Conservation (phyloP, 2,888 invertebrate species). For the Torymus aiolomorphi region DNA sequence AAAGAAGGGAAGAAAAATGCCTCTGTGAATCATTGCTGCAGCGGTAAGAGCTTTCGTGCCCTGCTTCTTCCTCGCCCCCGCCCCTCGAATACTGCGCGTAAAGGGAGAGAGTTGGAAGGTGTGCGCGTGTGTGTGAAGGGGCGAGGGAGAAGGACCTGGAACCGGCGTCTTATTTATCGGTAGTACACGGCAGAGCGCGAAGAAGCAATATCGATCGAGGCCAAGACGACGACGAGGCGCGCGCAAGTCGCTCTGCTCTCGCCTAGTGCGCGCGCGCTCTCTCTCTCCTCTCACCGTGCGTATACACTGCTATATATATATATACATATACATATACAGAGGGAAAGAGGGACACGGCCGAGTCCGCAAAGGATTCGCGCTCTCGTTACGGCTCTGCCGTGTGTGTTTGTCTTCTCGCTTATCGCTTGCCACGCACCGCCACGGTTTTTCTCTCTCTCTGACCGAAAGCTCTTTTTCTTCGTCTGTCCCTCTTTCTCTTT, state of each 20-base stretch:
- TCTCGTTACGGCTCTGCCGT: no score
- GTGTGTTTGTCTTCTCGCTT: no score
- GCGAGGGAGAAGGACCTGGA: neutral
- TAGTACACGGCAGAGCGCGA: slow-evolving; percentile 14
- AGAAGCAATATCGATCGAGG: slow-evolving; percentile 43
- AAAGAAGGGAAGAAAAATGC: slow-evolving; percentile 10
- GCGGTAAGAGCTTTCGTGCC: neutral
- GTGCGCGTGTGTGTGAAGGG: neutral
- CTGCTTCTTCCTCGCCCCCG: neutral
- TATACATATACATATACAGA: neutral
- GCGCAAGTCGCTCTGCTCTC: neutral
- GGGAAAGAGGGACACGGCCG: neutral
- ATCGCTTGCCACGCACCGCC: no score
- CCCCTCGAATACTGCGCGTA: neutral
- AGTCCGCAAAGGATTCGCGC: no score
- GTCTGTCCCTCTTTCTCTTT: no score
- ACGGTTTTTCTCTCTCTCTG: no score
- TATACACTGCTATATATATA: neutral
- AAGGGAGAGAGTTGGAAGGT: neutral
- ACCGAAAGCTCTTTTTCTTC: no score
- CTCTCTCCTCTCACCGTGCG: neutral
- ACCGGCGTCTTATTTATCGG: slow-evolving; percentile 40
- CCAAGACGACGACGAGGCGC: neutral
- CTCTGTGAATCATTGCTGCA: slow-evolving; percentile 9
- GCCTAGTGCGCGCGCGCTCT: neutral